These are phyloP conservation scores for Adelges cooleyi DNA, from an alignment of 1,140 invertebrate species.

Conservation along the genomic window DNA sequence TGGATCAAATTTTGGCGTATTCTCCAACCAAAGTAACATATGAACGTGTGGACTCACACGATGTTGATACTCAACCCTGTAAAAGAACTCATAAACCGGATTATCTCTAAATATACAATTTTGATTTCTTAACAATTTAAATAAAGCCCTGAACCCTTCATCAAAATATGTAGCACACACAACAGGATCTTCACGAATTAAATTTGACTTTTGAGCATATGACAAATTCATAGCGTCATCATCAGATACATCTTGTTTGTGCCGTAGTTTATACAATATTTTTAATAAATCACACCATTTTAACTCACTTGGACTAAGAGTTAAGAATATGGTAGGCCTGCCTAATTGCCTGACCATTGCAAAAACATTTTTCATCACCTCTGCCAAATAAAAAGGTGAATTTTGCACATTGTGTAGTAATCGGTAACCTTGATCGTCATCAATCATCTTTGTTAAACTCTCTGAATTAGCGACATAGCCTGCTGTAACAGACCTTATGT, in stretches of 20 bases:
- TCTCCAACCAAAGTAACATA: constrained; percentile 36
- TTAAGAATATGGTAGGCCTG: constrained; percentile 35
- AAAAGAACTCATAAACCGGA: constrained; percentile 34
- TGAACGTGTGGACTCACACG: constrained; percentile 37
- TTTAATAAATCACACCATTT: constrained; percentile 2
- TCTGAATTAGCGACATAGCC: constrained; percentile 33
- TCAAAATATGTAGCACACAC: constrained; percentile 15
- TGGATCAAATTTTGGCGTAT: too few species aligned
- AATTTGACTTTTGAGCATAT: not conserved
- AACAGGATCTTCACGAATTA: constrained; percentile 16
- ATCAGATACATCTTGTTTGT: not conserved
- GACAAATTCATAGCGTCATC: not conserved
- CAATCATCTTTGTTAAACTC: constrained; percentile 32
- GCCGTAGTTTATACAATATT: not conserved
- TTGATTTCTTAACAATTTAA: constrained; percentile 28
- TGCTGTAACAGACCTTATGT: constrained; percentile 31
- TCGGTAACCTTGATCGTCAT: not conserved
- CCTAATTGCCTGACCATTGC: constrained; percentile 32
- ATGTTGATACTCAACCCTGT: constrained; percentile 38
- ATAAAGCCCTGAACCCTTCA: not conserved
- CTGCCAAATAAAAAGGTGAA: not conserved
- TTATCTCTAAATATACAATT: constrained; percentile 34
- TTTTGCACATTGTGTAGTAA: not conserved
- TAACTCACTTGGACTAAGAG: constrained; percentile 32
- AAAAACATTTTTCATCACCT: not conserved